Evolutionary conservation across 2,113 vertebrate species (phyloP), one percentile per base, ranked within the genome.

Genomic region (Gila orcuttii): DNA sequence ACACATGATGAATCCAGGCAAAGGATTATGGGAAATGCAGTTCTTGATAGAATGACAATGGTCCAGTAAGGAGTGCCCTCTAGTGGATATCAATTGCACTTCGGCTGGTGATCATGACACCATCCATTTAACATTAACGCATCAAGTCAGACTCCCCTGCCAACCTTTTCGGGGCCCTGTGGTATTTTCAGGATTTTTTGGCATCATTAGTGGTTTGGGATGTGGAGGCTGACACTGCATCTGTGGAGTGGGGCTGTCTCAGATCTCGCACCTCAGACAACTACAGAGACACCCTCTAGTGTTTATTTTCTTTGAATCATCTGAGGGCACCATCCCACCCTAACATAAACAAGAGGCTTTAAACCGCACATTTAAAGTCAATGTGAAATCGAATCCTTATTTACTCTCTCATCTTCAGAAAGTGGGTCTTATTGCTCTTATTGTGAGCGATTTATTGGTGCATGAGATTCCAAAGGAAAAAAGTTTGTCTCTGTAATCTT

Each of bases 141-240:
- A 28, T 80, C 59, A 23, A 66, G 59, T 25, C 59, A 19, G 59
- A 62, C 39, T 80, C 15, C 15, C 4, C 79, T 6, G 36, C 59
- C 59, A 62, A 66, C 15, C 36, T 21, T 80, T 64, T 80, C 39
- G 4, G 79, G 39, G 59, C n/a, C 6, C 79, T 80, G 79, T 47
- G 79, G 79, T 80, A 80, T 47, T 64, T 80, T 66, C n/a, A 47
- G 59, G 59, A 80, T 47, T 60, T 62, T 64, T 47, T 64, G 60
- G 39, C 39, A 66, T 80, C 79, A 80, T 80, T 80, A 47, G 79
- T 80, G 79, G 79, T 64, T 80, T 80, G 79, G 79, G 79, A 80
- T 80, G n/a, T 64, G 79, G 79, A 80, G 79, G 39, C 79, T 80
- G 79, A 80, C 57, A 39, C 55, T 79, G 77, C 77, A 62, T 79